Base-by-base conservation (phyloP, 2,888 invertebrate species). In the Stramonita haemastoma region DNA sequence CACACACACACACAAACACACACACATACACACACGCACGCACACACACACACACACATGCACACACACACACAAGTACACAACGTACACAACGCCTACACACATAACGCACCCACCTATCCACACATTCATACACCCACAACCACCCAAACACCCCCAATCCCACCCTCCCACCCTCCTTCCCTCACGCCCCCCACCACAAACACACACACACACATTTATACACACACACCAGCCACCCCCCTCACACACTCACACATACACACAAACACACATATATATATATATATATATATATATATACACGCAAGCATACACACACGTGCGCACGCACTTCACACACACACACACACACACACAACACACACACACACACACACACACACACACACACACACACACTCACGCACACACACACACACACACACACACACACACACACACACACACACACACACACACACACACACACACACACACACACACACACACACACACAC, bases 401-500 rank as follows among this genome's bases (percentile, higher is more conserved):
- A 46, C 46, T 5, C 46, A 46, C 46, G 8, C 46, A 46, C 46
- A 46, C 46, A 46, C 46, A 46, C 46, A 46, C 46, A 46, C 46
- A 46, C 46, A 46, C 46, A 46, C 46, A 46, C 46, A 46, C 46
- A 46, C 46, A 46, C 46, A 46, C 46, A 46, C 46, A 46, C 46
- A 46, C 46, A 46, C 46, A 46, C 46, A 46, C 46, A 46, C 46
- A 46, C 46, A 46, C 46, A 46, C 81, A 81, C 26, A 81, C 26
- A 81, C 34, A 81, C 26, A 29, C 29, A 34, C 19, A 81, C 19
- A 81, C 81, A 81, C 81, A 81, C 81, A 29, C 22, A 19, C 19
- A 81, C 81, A 81, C 26, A 81, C 81, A 81, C 22, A 81, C 81
- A 81, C 26, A 81, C 81, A 81, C 81, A 81, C 81, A 81, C 81